phyloP scores from a whole-genome alignment of 2,888 invertebrate genomes.

The Micoletzkya japonica region DNA sequence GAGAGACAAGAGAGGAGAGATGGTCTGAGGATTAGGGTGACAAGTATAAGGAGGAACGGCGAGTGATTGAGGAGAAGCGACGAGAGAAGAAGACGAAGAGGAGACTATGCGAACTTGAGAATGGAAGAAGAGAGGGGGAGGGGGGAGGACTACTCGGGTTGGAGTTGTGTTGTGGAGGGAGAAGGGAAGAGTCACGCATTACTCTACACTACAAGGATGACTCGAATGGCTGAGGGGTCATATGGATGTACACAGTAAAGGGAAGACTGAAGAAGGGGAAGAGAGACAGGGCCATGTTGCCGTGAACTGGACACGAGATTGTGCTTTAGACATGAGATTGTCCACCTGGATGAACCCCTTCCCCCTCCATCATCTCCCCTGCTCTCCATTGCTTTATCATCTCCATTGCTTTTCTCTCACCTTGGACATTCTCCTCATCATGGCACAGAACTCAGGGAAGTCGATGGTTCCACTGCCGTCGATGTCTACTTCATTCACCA shows the following conservation, averaged over 20 bases:
- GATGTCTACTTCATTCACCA: conserved; percentile 64
- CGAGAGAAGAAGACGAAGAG: too few relatives aligned
- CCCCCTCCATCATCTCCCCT: neutral
- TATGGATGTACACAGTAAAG: neutral
- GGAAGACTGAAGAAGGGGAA: neutral
- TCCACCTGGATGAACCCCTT: neutral
- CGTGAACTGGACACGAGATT: too few relatives aligned
- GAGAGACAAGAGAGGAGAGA: neutral
- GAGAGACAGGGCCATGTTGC: neutral
- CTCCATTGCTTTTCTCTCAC: conserved; percentile 21
- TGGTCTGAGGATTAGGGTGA: too few relatives aligned
- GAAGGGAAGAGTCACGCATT: neutral
- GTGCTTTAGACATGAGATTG: too few relatives aligned
- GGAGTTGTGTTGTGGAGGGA: neutral
- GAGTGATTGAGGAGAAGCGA: too few relatives aligned
- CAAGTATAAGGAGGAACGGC: too few relatives aligned
- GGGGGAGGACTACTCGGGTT: neutral
- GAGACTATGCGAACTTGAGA: too few relatives aligned
- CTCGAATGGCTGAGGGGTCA: neutral
- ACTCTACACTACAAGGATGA: too few relatives aligned
- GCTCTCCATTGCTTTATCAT: neutral
- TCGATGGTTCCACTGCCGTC: conserved; percentile 62
- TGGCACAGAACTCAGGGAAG: conserved; percentile 63
- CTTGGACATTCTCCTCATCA: conserved; percentile 64
- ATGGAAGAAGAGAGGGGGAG: neutral